Evolutionary conservation across 2,113 vertebrate species (phyloP), one percentile per base, ranked within the genome.

Genomic region (Eudorcas thomsonii): DNA sequence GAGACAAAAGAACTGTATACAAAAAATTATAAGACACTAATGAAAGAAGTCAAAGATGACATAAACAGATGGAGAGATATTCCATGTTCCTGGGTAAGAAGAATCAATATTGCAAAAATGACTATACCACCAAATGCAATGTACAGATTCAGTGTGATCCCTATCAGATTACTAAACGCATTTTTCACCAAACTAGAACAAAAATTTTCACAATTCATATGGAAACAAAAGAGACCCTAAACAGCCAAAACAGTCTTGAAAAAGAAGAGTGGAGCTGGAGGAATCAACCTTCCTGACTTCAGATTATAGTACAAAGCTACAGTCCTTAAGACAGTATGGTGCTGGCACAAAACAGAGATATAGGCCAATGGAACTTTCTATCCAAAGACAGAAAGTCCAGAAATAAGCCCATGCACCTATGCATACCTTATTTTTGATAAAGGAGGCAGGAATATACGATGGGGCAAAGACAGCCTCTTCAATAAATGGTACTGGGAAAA

Each of bases 401-500:
- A 36, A 67, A 67, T 36, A 71, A 36, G 19, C 64, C 9, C 64
- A 71, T 21, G 19, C 17, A 12, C n/a, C 9, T 71, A 71, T 71
- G 64, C 0, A 0, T 36, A 71, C 9, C 17, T 71, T 71, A 71
- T 36, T 71, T 36, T 36, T 71, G n/a, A 11, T 10, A 36, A 36
- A 21, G 64, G n/a, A 71, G 17, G 64, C 64, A 71, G 10, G n/a
- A 36, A 36, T 71, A 21, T 36, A 71, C 0, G 1, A 71, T 71
- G 64, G 17, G n/a, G n/a, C n/a, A 36, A 71, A 71, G 64, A 36
- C 9, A 71, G 9, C n/a, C 17, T 36, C 17, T 71, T 21, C n/a
- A 71, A 36, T 71, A 71, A 36, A 71, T 36, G 64, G n/a, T 71
- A 10, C 33, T 71, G n/a, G 64, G 64, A 36, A 36, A 71, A 71